Evolutionary conservation across 53 echinoderm and acorn worm genomes (phyloP).

Genomic region (Patiria pectinifera): DNA sequence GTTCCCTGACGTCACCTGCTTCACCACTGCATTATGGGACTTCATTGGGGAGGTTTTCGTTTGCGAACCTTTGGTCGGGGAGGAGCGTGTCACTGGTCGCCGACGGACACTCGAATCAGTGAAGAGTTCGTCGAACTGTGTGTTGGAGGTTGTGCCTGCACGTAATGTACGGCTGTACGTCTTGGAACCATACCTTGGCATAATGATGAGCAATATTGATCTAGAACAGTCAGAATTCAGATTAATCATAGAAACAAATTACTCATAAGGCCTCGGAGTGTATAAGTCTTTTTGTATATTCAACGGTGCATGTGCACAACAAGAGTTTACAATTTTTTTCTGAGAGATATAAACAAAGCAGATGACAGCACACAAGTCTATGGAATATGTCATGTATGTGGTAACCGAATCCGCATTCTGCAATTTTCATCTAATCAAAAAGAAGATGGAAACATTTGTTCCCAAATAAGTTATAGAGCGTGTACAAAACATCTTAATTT

Average conservation of each 20-base stretch:
- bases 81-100: conserved; percentile 67
- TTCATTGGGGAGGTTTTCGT: conserved; percentile 58
- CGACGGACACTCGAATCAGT: conserved; percentile 65
- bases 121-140: conserved; percentile 87
- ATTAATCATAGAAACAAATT: background rate
- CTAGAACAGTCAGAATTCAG: conserved; percentile 4
- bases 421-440: no score
- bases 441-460: no score
- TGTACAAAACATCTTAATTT: no score
- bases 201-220: conserved; percentile 47
- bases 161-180: conserved; percentile 79
- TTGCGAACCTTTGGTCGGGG: conserved; percentile 74
- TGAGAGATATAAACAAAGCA: no score
- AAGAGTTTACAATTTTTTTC: no score
- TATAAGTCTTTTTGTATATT: background rate
- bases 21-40: conserved; percentile 48
- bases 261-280: background rate
- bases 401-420: no score
- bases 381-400: no score
- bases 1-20: conserved; percentile 50
- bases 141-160: conserved; percentile 47
- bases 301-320: no score
- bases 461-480: no score
- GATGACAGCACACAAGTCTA: no score
- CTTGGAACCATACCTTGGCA: conserved; percentile 97